Evolutionary conservation across 2,797 vertebrate species (phyloP).

Genomic region (Myripristis jacobus): DNA sequence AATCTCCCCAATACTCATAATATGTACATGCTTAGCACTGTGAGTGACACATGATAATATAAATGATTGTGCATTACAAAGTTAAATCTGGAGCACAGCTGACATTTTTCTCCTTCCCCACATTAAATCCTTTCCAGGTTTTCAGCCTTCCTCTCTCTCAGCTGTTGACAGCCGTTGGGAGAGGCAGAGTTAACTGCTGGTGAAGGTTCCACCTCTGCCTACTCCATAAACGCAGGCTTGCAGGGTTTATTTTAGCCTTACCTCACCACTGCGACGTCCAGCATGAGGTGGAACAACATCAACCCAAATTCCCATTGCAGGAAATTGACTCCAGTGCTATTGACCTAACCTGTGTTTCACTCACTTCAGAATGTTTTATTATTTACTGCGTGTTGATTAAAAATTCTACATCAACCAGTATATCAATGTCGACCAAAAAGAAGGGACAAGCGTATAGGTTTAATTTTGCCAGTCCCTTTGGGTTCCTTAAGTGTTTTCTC

Average conservation of each 20-base stretch:
- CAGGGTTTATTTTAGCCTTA: neutral
- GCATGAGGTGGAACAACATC: neutral
- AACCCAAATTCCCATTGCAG: conserved; percentile 12
- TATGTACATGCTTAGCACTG: too few relatives aligned
- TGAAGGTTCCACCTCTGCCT: neutral
- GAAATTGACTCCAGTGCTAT: conserved; percentile 10
- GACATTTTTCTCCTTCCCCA: too few relatives aligned
- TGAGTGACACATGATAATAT: too few relatives aligned
- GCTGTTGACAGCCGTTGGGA: neutral
- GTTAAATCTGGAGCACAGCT: too few relatives aligned
- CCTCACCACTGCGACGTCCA: conserved; percentile 7
- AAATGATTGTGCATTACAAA: too few relatives aligned
- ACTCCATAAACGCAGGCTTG: neutral
- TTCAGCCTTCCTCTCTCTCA: neutral
- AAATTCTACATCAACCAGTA: neutral
- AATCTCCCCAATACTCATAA: neutral
- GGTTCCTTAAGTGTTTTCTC: too few relatives aligned
- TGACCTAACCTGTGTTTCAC: neutral
- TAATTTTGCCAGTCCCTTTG: too few relatives aligned
- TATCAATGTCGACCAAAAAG: neutral
- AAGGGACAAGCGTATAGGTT: neutral
- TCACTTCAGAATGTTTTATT: neutral
- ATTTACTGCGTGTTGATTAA: neutral
- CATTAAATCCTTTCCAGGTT: too few relatives aligned
- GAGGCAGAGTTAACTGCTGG: neutral